Percentiles rank a stretch among this genome's conserved stretches.
phyloP scores from a whole-genome alignment of 2,797 vertebrate species.

The Garrulus glandarius region DNA sequence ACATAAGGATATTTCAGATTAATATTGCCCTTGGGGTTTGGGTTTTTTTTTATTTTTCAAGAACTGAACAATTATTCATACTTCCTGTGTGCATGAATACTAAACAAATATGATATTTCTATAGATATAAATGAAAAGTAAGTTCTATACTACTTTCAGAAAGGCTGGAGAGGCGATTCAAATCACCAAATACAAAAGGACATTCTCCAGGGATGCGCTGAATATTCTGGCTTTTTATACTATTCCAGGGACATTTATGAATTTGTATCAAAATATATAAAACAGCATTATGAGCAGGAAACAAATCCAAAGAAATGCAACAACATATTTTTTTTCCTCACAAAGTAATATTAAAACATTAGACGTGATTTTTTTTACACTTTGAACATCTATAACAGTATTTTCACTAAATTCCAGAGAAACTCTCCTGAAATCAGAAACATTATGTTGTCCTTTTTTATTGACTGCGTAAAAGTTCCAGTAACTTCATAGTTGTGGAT shows the following conservation, averaged over 20 bases:
- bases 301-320: neutral
- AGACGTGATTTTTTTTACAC: neutral
- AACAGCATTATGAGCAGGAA: neutral
- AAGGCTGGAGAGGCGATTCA: neutral
- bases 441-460: neutral
- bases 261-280: neutral
- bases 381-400: neutral
- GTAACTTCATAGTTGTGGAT: neutral
- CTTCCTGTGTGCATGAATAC: neutral
- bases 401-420: neutral
- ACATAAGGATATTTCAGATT: neutral
- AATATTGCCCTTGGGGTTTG: accelerated
- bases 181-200: neutral
- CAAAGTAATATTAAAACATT: neutral
- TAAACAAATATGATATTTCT: neutral
- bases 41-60: neutral
- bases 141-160: neutral
- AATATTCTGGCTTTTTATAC: neutral
- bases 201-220: neutral
- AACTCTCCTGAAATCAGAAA: neutral
- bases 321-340: neutral
- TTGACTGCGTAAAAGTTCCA: neutral
- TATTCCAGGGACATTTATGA: neutral
- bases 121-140: neutral
- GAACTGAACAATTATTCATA: neutral